Conservation (phyloP, 2,888 invertebrate species). For the Lymantria monacha region DNA sequence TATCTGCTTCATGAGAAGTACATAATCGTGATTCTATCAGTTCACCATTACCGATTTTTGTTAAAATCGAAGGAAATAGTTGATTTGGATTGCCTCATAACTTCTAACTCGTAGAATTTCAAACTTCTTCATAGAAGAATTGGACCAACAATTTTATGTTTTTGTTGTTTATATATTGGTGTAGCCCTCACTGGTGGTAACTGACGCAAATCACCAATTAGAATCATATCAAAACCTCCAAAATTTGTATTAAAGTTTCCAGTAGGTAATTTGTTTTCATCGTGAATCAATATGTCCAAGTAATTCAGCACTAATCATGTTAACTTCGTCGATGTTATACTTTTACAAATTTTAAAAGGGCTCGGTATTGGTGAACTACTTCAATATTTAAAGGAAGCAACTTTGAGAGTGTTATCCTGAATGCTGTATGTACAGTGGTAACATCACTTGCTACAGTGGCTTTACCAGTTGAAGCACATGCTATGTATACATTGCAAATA, state of each 20-base stretch:
- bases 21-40: no score
- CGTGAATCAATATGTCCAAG: slow-evolving; percentile 38
- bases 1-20: no score
- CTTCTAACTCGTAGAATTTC: not conserved
- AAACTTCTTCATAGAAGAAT: not conserved
- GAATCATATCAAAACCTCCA: no score
- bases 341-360: slow-evolving; percentile 36
- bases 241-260: not conserved
- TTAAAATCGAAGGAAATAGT: not conserved
- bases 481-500: no score
- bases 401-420: no score
- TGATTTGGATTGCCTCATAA: not conserved
- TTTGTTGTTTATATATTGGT: not conserved
- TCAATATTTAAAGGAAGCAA: no score
- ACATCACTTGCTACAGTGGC: no score
- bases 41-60: no score
- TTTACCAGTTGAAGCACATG: no score
- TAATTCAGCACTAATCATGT: slow-evolving; percentile 45
- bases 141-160: not conserved
- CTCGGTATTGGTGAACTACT: not conserved
- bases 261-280: slow-evolving; percentile 24
- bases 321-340: slow-evolving; percentile 50
- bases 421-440: no score
- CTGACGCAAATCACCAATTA: no score
- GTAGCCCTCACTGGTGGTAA: not conserved